Evolutionary conservation across 2,888 invertebrate species (phyloP), one percentile per base, ranked within the genome.

Genomic region (Epinotia ramella): DNA sequence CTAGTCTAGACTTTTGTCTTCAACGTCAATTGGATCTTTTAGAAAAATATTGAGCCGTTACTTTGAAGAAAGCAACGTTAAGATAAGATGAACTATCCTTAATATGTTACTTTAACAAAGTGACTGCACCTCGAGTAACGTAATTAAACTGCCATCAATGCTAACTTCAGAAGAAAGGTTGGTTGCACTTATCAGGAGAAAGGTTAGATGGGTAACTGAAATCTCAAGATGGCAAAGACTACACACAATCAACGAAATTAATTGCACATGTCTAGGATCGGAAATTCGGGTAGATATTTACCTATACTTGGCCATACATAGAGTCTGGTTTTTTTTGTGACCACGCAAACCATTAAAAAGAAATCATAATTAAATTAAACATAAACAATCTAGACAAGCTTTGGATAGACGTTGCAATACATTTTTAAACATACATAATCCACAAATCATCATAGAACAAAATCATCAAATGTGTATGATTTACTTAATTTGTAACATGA

Each of bases 1-100:
- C 4, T n/a, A 59, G 68, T 59, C 68, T 68, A 59, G 68, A 68
- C 68, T 53, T 28, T 33, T 33, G 49, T 53, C 66, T 28, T n/a
- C 33, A n/a, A 11, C 24, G n/a, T 6, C 33, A 9, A 65, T 62
- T 62, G 62, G 33, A 3, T 33, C 33, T 62, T 60, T 3, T 33
- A 33, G 16, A 33, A n/a, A 62, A 33, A 3, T 57, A 57, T 57
- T 57, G 11, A 20, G 11, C 9, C 57, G 12, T 20, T 57, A n/a
- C n/a, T 13, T n/a, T 28, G 24, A 49, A 16, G 13, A 53, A 53
- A 53, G 16, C 16, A 49, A 49, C 16, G 3, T 16, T 53, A 7
- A n/a, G 53, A 53, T n/a, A 53, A n/a, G 13, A n/a, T 5, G n/a
- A 7, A 53, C n/a, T 53, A 7, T 49, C 5, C 13, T 5, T 49